Evolutionary conservation across 2,888 invertebrate species (phyloP).

Genomic region (Caenorhabditis virilis): DNA sequence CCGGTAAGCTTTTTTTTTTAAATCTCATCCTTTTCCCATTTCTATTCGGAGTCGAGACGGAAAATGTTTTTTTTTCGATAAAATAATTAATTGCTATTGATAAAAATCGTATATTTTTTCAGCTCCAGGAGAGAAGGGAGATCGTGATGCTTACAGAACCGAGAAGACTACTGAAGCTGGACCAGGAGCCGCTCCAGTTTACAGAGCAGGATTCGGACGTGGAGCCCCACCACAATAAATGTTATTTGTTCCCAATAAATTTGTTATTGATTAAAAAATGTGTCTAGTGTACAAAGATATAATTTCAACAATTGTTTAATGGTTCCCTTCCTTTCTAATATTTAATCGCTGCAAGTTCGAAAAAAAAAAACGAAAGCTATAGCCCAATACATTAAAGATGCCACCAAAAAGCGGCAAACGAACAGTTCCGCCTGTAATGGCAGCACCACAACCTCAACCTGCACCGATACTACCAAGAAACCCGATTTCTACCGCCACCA

Average conservation of each 20-base stretch:
- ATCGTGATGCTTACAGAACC: conserved; percentile 62
- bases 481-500: conserved; percentile 3
- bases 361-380: too few relatives aligned
- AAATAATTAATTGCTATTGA: not conserved
- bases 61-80: too few relatives aligned
- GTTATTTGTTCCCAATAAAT: conserved; percentile 34
- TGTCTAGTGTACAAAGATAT: too few relatives aligned
- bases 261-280: too few relatives aligned
- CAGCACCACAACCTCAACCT: not conserved
- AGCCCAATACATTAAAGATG: conserved; percentile 9
- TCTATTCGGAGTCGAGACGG: too few relatives aligned
- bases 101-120: conserved; percentile 18
- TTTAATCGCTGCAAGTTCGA: too few relatives aligned
- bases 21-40: too few relatives aligned
- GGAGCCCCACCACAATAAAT: conserved; percentile 51
- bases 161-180: conserved; percentile 98
- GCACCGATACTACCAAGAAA: conserved; percentile 1
- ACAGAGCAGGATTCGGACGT: conserved; percentile 71
- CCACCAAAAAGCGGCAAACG: conserved; percentile 1
- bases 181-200: conserved; percentile 84
- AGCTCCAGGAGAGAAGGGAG: conserved; percentile 53
- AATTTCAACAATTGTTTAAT: too few relatives aligned
- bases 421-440: not conserved
- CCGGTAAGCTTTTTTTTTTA: conserved; percentile 23
- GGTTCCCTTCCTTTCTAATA: too few relatives aligned